Conservation (phyloP, 2,888 invertebrate genomes). For the Agrochola litura region DNA sequence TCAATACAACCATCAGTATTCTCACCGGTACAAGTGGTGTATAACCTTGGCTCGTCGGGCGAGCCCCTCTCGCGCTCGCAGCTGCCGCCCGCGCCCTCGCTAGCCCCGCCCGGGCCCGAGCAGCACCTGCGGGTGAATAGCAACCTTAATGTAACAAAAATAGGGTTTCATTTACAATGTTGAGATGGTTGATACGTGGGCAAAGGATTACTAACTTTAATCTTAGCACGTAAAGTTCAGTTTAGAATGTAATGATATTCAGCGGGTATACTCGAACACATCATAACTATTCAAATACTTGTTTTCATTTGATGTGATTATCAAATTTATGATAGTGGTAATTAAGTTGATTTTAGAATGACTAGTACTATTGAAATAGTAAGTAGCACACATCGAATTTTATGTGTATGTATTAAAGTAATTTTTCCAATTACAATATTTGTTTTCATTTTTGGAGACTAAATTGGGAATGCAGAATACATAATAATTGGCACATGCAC, state of each 20-base stretch:
- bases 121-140: neutral
- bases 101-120: conserved; percentile 60
- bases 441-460: neutral
- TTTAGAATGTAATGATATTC: neutral
- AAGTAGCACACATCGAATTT: neutral
- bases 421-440: neutral
- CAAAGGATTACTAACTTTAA: neutral
- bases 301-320: neutral
- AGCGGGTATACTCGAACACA: neutral
- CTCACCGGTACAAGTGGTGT: conserved; percentile 65
- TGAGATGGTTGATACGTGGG: neutral
- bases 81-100: conserved; percentile 68
- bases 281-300: neutral
- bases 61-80: conserved; percentile 70
- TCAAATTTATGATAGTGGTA: neutral
- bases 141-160: neutral
- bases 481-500: neutral
- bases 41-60: conserved; percentile 70
- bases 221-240: neutral
- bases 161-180: neutral
- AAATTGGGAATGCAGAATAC: neutral
- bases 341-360: neutral
- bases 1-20: no score
- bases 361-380: no score
- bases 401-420: neutral